Conservation (phyloP, 2,113 vertebrate genomes). For the Chlorocebus sabaeus region DNA sequence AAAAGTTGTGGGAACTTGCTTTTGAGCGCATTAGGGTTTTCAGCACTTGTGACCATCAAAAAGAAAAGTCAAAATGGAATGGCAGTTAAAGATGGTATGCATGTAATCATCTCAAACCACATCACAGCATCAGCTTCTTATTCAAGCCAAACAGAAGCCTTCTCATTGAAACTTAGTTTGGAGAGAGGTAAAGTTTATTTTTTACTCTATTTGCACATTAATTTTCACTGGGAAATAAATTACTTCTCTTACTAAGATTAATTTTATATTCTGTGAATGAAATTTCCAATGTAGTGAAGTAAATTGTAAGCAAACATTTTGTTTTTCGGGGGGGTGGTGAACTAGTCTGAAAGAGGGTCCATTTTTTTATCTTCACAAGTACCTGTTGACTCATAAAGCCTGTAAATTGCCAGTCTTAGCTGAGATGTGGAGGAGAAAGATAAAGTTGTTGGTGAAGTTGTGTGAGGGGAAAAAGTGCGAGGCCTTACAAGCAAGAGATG, state of each 20-base stretch:
- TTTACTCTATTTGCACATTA: not conserved
- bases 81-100: not conserved
- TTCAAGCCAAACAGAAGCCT: not conserved
- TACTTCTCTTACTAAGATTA: not conserved
- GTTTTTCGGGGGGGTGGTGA: not conserved
- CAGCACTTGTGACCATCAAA: not conserved
- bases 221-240: slow-evolving; percentile 4
- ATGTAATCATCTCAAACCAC: not conserved
- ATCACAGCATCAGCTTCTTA: not conserved
- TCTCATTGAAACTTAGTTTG: slow-evolving; percentile 20
- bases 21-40: not conserved
- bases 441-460: not conserved
- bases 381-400: not conserved
- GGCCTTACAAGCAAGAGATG: not conserved
- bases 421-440: not conserved
- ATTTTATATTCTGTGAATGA: slow-evolving; percentile 34
- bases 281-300: not conserved
- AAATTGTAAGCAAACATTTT: not conserved
- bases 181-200: not conserved
- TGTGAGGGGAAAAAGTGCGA: not conserved
- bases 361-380: not conserved
- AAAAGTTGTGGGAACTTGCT: not conserved
- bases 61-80: not conserved
- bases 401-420: not conserved
- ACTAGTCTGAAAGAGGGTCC: not conserved